Evolutionary conservation across 2,797 vertebrate species (phyloP).

Genomic region (Craterocephalus amniculus): DNA sequence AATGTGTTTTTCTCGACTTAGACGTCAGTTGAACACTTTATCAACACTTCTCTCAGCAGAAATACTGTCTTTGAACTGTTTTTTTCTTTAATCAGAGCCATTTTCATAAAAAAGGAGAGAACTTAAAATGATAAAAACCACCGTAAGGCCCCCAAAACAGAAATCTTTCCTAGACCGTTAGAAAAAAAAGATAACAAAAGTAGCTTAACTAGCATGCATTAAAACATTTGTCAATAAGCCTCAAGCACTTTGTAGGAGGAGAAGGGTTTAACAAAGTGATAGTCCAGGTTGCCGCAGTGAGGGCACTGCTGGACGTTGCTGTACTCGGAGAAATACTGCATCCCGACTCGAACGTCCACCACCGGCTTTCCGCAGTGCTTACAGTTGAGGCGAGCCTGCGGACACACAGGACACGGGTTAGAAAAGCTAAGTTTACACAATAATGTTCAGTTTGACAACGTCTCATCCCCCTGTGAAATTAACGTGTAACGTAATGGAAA

Average conservation of each 20-base stretch:
- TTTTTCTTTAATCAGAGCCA: constrained; percentile 42
- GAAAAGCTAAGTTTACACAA: neutral
- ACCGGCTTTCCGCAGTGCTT: constrained; percentile 99
- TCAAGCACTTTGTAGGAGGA: constrained; percentile 99
- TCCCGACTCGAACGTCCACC: constrained; percentile 96
- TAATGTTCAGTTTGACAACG: neutral
- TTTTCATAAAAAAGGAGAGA: constrained; percentile 57
- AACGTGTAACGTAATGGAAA: neutral
- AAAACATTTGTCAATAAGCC: constrained; percentile 99
- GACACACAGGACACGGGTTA: constrained; percentile 27
- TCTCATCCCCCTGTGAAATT: neutral
- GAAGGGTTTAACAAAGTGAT: constrained; percentile 99
- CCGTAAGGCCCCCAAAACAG: constrained; percentile 81
- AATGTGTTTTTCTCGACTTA: constrained; percentile 64
- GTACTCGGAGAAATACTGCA: constrained; percentile 99
- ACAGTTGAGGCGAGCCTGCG: constrained; percentile 97
- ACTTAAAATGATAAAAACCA: constrained; percentile 87
- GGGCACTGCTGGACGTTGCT: constrained; percentile 99
- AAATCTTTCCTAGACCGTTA: constrained; percentile 77
- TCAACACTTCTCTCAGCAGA: constrained; percentile 64
- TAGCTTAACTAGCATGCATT: constrained; percentile 88
- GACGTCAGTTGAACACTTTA: constrained; percentile 70
- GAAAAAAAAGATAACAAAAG: constrained; percentile 44
- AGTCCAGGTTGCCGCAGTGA: constrained; percentile 99
- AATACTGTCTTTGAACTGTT: constrained; percentile 63